phyloP scores from a whole-genome alignment of 2,113 vertebrate species.

The Pycnonotus jocosus region DNA sequence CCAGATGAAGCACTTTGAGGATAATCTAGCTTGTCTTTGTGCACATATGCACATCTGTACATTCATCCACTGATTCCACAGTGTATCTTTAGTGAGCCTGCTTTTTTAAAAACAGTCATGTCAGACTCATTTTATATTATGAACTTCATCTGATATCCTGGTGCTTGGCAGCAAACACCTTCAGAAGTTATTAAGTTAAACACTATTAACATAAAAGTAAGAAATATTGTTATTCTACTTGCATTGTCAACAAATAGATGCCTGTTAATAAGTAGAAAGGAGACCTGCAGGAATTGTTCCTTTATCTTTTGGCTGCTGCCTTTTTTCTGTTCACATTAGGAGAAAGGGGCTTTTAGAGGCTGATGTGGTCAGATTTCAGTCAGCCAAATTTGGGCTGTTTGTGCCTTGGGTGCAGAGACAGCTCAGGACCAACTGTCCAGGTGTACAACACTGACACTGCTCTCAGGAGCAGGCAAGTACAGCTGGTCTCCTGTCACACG shows the following conservation, averaged over 20 bases:
- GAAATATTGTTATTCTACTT: neutral
- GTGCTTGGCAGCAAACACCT: neutral
- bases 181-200: neutral
- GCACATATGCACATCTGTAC: rapidly evolving
- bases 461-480: neutral
- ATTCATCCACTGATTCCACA: neutral
- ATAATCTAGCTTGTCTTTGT: neutral
- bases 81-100: neutral
- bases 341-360: neutral
- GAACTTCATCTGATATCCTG: neutral
- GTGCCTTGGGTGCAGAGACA: neutral
- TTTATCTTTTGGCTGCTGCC: neutral
- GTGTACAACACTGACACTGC: neutral
- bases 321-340: neutral
- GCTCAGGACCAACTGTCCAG: neutral
- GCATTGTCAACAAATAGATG: neutral
- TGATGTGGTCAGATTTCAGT: neutral
- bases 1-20: neutral
- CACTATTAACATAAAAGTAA: neutral
- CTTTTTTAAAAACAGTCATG: neutral
- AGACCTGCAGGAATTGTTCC: neutral
- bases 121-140: neutral
- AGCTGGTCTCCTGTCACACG: neutral
- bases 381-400: neutral
- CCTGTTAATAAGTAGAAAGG: neutral